Evolutionary conservation across 1,140 invertebrate species (phyloP), one percentile per base, ranked within the genome.

Genomic region (Mizuhopecten yessoensis): DNA sequence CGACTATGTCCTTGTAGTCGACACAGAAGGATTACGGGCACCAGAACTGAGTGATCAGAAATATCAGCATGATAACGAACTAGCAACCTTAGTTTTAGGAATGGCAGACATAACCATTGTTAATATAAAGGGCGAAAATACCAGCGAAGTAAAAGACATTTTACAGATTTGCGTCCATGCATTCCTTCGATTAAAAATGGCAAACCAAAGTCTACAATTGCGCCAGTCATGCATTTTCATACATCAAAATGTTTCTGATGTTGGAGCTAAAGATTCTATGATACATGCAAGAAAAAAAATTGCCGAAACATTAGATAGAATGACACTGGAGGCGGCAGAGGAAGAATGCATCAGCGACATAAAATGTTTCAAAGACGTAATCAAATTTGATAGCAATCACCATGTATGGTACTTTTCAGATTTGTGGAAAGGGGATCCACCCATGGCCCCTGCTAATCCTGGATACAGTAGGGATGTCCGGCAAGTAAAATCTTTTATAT

Each of bases 141-240:
- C 75, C 34, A 42, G 75, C 33, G 90, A 92, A 49, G n/a, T 92
- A 17, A 33, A 89, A 45, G 88, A 92, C 33, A 88, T 92, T 45
- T 86, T 92, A 23, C 91, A 90, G 86, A 92, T 90, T 23, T 87
- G 75, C 20, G 91, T 92, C 34, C 90, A 90, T 89, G 92, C 92
- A 13, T 91, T 91, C n/a, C 20, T 92, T 10, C 86, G 92, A 86
- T 87, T 92, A 13, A 88, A 91, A 34, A n/a, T 49, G n/a, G 88
- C 49, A 39, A 86, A 89, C 13, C 0, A 34, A 34, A 34, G 36
- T 20, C 45, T 88, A 13, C 75, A 87, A 7, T 49, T 91, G 17
- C 15, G 39, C 33, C 88, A 89, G 29, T 87, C 88, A 0, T 91
- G 92, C 86, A 33, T 91, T 2, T 89, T 91, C 86, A 33, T 92